A percentile compares a stretch with the other conserved stretches of the same genome.
These are phyloP conservation scores for Eristalinus sepulchralis DNA, from an alignment of 2,888 invertebrate species.

Conservation along the genomic window DNA sequence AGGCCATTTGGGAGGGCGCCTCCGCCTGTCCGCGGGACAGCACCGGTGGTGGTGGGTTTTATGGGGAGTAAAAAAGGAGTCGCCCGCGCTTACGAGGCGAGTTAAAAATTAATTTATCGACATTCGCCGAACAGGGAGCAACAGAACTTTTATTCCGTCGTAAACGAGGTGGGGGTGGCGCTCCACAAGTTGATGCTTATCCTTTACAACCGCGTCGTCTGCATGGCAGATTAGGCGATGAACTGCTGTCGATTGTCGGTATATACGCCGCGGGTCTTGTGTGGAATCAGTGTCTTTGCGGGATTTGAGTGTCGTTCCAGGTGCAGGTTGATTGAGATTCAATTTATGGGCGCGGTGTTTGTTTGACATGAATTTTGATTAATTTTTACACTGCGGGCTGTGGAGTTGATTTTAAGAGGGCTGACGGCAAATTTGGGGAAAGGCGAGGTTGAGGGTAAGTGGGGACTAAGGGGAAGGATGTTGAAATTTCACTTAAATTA, in stretches of 20 bases:
- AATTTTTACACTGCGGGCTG: no score
- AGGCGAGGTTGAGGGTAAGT: no score
- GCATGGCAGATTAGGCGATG: neutral
- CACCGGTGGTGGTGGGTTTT: neutral
- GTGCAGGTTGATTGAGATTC: neutral
- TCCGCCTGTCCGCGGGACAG: neutral
- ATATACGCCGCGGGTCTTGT: neutral
- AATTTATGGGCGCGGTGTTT: neutral
- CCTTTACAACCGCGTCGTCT: neutral
- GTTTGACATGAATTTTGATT: neutral
- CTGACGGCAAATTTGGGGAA: no score
- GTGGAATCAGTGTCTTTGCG: neutral
- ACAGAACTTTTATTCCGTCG: neutral
- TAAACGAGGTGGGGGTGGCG: neutral
- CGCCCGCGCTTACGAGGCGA: conserved; percentile 7
- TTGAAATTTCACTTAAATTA: no score
- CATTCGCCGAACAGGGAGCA: neutral
- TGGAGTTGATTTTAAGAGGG: no score
- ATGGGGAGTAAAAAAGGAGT: conserved; percentile 11
- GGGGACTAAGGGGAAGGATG: no score
- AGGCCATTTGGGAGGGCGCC: neutral
- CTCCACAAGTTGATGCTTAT: neutral
- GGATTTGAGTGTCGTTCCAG: neutral
- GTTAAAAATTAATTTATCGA: conserved; percentile 40
- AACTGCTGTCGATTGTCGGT: neutral